Evolutionary conservation across 2,888 invertebrate genomes (phyloP).

Genomic region (Rosalia funebris): DNA sequence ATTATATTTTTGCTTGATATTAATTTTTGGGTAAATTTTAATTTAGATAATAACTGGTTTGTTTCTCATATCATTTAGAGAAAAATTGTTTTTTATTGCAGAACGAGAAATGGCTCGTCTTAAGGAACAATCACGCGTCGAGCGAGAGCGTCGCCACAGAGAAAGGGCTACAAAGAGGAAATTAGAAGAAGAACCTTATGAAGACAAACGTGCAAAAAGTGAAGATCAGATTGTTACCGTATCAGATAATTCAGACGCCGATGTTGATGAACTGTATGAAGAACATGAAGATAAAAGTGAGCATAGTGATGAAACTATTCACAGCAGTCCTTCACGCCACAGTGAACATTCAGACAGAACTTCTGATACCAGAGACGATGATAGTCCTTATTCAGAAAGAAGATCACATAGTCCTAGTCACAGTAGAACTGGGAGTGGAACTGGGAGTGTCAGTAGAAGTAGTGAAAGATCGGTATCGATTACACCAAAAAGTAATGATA

Average conservation of each 20-base stretch:
- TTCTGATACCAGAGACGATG: slow-evolving; percentile 33
- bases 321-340: slow-evolving; percentile 42
- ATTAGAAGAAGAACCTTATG: slow-evolving; percentile 52
- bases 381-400: slow-evolving; percentile 37
- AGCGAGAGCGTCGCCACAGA: slow-evolving; percentile 76
- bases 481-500: slow-evolving; percentile 37
- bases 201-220: slow-evolving; percentile 53
- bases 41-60: too few species aligned
- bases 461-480: slow-evolving; percentile 59
- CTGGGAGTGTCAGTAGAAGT: slow-evolving; percentile 38
- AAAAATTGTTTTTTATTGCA: slow-evolving; percentile 45
- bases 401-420: slow-evolving; percentile 37
- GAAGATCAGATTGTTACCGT: slow-evolving; percentile 60
- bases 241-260: slow-evolving; percentile 57
- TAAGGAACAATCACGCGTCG: slow-evolving; percentile 78
- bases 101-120: slow-evolving; percentile 82
- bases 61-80: not conserved
- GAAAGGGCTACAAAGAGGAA: slow-evolving; percentile 61
- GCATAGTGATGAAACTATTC: slow-evolving; percentile 42
- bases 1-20: not conserved
- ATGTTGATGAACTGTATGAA: slow-evolving; percentile 28
- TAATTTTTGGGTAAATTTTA: too few species aligned
- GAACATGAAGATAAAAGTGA: slow-evolving; percentile 41
- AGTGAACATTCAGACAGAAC: slow-evolving; percentile 43
- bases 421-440: slow-evolving; percentile 41